These are phyloP conservation scores for Psittacula echo DNA, from an alignment of 2,797 vertebrate species.

Conservation along the genomic window DNA sequence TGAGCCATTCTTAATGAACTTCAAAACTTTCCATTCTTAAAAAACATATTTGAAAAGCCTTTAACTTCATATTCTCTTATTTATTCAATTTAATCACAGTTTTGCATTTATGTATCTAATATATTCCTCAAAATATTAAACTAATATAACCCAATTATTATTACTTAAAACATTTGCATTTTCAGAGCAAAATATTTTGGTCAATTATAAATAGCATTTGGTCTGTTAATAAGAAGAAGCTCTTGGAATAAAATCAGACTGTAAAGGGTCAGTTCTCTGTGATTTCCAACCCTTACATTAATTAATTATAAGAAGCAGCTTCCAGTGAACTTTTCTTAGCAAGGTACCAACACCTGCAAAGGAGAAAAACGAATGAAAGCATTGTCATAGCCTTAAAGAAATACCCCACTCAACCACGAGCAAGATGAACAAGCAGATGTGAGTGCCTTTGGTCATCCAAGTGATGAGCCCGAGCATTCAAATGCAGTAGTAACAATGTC, in stretches of 20 bases:
- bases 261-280: background rate
- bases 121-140: background rate
- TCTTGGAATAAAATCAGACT: conserved; percentile 8
- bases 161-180: background rate
- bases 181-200: background rate
- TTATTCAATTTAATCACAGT: background rate
- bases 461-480: background rate
- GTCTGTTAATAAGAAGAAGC: background rate
- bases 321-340: conserved; percentile 22
- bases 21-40: background rate
- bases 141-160: background rate
- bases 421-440: background rate
- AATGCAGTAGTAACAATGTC: background rate
- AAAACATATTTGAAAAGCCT: background rate
- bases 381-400: conserved; percentile 1
- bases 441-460: background rate
- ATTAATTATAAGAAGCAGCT: background rate
- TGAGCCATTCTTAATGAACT: background rate
- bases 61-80: background rate
- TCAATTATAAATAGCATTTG: background rate
- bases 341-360: conserved; percentile 37
- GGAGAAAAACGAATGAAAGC: conserved; percentile 4
- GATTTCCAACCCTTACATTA: background rate
- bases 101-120: background rate
- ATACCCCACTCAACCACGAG: background rate